Evolutionary conservation across 2,797 vertebrate genomes (phyloP), one percentile per base, ranked within the genome.

Genomic region (Pempheris klunzingeri): DNA sequence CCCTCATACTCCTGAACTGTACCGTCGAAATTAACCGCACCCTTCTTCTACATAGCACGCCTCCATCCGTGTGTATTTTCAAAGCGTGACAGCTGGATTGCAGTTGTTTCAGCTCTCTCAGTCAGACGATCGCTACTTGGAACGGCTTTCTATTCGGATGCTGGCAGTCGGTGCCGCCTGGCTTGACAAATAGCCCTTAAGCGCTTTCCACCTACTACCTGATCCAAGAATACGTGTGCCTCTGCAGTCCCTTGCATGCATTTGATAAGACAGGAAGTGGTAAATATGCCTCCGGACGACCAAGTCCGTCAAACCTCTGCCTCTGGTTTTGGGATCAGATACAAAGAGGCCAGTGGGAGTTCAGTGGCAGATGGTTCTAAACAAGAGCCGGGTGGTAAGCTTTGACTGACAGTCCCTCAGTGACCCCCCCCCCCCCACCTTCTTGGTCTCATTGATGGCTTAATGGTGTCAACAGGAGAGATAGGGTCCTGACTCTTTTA

Each of bases 381-480:
- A 90, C 82, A 91, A 87, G 87, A 90, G 79, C 87, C 64, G 84
- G 85, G 87, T 76, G 90, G 86, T 90, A 80, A 87, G 88, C 83
- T 86, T 85, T 92, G 92, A 93, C 77, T 91, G 93, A 92, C 93
- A 91, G 87, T 32, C 59, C 80, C 64, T 82, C 61, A 38, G 74
- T 62, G 58, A n/a, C 15, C 26, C 20, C 55, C 61, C 57, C 41
- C 39, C 39, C 47, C 26, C 79, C 69, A 53, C 80, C 74, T 72
- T 69, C 72, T 72, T 44, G 28, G 77, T 92, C 89, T 89, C 90
- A 85, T 83, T 92, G 90, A 93, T 80, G 82, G 91, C 82, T 92
- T 95, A 89, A 93, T 90, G 83, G 87, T 92, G 93, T 93, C 88
- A 94, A 93, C 87, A 89, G 78, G 70, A 90, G 91, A 90, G 92